Conservation (phyloP, 23 tunicate species). For the Corella eumyota region DNA sequence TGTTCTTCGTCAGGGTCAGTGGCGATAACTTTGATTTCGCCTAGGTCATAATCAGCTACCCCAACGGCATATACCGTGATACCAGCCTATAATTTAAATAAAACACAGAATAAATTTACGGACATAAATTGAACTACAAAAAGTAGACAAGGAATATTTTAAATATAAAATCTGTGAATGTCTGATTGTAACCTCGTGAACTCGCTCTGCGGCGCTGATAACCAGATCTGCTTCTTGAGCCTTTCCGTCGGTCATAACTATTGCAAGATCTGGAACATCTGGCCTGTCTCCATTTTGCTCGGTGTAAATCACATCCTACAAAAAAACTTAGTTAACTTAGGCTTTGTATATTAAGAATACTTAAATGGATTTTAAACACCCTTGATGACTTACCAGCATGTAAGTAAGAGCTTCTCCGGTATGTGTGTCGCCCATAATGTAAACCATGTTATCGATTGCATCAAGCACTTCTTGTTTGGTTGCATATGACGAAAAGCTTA, state of each 20-base stretch:
- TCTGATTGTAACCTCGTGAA: conserved; percentile 31
- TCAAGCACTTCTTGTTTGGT: conserved; percentile 46
- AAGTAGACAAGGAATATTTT: not conserved
- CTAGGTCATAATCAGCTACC: conserved; percentile 45
- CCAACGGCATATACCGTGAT: conserved; percentile 75
- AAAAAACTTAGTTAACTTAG: conserved; percentile 3
- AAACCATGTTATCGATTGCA: conserved; percentile 54
- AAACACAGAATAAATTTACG: not conserved
- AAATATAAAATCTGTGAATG: not conserved
- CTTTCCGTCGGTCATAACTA: conserved; percentile 84
- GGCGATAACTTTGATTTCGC: conserved; percentile 68
- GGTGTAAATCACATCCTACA: conserved; percentile 39
- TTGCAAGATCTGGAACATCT: conserved; percentile 55
- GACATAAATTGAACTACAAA: not conserved
- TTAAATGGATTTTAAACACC: not conserved
- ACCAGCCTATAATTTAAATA: conserved; percentile 39
- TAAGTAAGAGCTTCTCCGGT: conserved; percentile 68
- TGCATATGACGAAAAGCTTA: conserved; percentile 33
- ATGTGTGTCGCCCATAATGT: conserved; percentile 55
- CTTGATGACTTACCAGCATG: conserved; percentile 35
- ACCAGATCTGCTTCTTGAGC: conserved; percentile 55
- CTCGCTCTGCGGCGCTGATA: conserved; percentile 22
- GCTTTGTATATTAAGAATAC: not conserved
- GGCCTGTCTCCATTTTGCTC: conserved; percentile 38
- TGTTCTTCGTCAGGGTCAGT: conserved; percentile 75